phyloP scores from a whole-genome alignment of 2,113 vertebrate species.

The Plecturocebus donacophilus region DNA sequence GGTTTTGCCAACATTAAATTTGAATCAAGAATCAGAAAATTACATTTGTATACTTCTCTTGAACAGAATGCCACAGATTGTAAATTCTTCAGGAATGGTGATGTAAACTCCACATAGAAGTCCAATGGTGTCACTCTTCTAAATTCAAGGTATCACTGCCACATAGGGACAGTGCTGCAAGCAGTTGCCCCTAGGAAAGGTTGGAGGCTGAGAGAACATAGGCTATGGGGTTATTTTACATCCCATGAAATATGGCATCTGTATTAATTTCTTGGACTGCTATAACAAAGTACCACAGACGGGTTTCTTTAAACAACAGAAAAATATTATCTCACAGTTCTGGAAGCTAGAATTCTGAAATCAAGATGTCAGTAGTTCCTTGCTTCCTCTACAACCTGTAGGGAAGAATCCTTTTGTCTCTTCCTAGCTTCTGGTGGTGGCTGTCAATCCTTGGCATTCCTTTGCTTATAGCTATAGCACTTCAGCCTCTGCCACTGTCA shows the following conservation, averaged over 20 bases:
- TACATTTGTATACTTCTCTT: not conserved
- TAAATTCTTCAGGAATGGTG: not conserved
- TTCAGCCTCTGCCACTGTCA: not conserved
- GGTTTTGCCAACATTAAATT: not conserved
- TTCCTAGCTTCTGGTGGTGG: not conserved
- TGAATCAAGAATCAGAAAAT: not conserved
- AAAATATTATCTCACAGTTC: not conserved
- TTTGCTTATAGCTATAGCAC: not conserved
- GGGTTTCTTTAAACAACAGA: not conserved
- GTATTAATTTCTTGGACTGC: not conserved
- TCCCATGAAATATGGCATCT: not conserved
- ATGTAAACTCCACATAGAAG: not conserved
- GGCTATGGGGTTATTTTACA: not conserved
- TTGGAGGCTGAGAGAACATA: not conserved
- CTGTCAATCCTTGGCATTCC: not conserved
- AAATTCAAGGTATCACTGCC: not conserved
- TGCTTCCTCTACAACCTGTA: not conserved
- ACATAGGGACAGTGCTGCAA: accelerated
- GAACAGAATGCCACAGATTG: not conserved
- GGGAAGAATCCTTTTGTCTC: not conserved
- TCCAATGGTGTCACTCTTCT: not conserved
- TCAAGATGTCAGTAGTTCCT: not conserved
- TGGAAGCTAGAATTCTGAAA: not conserved
- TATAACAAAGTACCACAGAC: not conserved
- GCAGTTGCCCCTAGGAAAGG: not conserved